A percentile compares a stretch with the other conserved stretches of the same genome.
phyloP scores from a whole-genome alignment of 2,797 vertebrate genomes.

The Meriones psammophilus region DNA sequence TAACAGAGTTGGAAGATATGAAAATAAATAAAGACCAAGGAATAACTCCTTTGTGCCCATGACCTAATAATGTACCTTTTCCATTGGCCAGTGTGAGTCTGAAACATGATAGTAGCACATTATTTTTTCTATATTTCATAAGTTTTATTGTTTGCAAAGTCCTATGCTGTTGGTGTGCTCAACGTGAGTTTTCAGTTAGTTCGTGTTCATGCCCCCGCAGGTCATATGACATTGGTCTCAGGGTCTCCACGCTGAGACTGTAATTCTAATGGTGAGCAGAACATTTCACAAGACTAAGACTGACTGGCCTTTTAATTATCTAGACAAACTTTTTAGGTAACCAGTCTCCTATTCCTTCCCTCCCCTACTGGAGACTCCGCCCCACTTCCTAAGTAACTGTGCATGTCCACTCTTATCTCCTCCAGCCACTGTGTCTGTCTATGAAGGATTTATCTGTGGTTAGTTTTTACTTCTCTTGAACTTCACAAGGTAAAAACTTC shows the following conservation, averaged over 20 bases:
- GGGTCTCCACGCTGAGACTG: background rate
- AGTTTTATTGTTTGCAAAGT: background rate
- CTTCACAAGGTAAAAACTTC: background rate
- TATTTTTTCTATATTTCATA: conserved; percentile 25
- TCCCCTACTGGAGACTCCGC: background rate
- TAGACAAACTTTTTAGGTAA: background rate
- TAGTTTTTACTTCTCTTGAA: background rate
- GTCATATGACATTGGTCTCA: background rate
- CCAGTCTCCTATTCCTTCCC: background rate
- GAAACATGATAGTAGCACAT: background rate
- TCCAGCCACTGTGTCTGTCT: background rate
- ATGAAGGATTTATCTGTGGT: background rate
- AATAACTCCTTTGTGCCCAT: conserved; percentile 42
- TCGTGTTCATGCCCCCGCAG: background rate
- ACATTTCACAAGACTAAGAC: background rate
- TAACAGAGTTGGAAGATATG: conserved; percentile 7
- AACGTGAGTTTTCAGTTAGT: background rate
- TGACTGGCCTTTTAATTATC: background rate
- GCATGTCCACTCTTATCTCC: background rate
- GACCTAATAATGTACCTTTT: background rate
- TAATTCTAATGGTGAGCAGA: background rate
- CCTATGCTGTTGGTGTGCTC: background rate
- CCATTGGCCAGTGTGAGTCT: background rate
- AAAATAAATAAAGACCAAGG: background rate
- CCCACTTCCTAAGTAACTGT: background rate